phyloP scores from a whole-genome alignment of 2,797 vertebrate species.

The Triplophysa bombifrons region DNA sequence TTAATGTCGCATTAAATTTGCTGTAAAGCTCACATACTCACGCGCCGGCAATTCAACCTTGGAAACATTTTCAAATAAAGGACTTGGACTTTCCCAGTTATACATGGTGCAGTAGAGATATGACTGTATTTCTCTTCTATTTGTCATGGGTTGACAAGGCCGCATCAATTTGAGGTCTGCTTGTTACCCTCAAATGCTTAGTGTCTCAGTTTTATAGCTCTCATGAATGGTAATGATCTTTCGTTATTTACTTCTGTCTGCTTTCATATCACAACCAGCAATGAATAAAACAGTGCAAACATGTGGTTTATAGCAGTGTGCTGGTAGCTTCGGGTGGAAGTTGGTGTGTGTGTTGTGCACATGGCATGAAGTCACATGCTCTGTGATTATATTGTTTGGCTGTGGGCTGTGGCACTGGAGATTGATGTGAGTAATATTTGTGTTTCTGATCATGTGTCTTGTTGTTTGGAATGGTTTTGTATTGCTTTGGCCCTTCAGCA shows the following conservation, averaged over 20 bases:
- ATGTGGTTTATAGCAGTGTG: constrained; percentile 13
- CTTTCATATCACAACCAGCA: constrained; percentile 39
- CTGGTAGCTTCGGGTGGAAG: constrained; percentile 16
- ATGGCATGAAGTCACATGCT: constrained; percentile 39
- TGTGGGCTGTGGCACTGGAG: constrained; percentile 25
- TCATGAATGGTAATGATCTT: constrained; percentile 53
- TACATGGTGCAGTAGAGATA: constrained; percentile 7
- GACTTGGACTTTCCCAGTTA: constrained; percentile 12
- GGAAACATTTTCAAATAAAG: constrained; percentile 40
- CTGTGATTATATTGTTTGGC: constrained; percentile 9
- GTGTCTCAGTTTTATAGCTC: constrained; percentile 55
- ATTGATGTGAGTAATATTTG: constrained; percentile 41
- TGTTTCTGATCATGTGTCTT: constrained; percentile 6
- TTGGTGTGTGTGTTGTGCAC: constrained; percentile 11
- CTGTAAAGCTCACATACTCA: constrained; percentile 57
- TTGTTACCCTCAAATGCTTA: constrained; percentile 64
- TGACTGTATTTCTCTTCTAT: constrained; percentile 58
- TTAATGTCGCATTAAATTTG: constrained; percentile 53
- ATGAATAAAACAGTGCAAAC: constrained; percentile 57
- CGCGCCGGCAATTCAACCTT: constrained; percentile 51
- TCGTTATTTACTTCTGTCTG: constrained; percentile 45
- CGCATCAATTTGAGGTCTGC: constrained; percentile 63
- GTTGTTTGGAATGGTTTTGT: constrained; percentile 4
- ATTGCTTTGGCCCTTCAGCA: constrained; percentile 14
- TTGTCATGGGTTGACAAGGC: constrained; percentile 53